Conservation (phyloP, 2,113 vertebrate species). For the Petromus typicus region DNA sequence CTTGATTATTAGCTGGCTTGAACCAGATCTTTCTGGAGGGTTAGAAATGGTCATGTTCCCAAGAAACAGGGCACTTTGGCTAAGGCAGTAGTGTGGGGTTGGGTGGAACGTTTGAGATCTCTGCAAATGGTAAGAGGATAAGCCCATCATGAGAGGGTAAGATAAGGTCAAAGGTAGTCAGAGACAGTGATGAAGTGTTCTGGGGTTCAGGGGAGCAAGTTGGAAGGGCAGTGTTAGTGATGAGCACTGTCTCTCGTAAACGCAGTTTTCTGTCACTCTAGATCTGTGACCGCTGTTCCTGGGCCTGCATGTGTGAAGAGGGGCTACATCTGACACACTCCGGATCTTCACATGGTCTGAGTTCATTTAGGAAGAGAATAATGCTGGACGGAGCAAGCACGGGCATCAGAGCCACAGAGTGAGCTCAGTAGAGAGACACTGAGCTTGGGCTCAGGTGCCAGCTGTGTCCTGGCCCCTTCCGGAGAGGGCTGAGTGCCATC, state of each 20-base stretch:
- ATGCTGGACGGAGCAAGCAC: not conserved
- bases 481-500: not conserved
- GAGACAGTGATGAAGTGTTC: fast-evolving
- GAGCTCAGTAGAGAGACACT: not conserved
- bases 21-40: not conserved
- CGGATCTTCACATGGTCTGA: fast-evolving
- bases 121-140: fast-evolving
- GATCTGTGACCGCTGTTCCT: fast-evolving
- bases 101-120: too few relatives aligned
- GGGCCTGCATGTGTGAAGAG: too few relatives aligned
- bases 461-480: not conserved
- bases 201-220: not conserved
- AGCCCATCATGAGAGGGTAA: not conserved
- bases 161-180: not conserved
- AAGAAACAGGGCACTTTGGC: not conserved
- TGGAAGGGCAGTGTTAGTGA: not conserved
- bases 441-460: not conserved
- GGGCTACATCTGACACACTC: not conserved
- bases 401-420: not conserved
- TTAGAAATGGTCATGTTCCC: not conserved
- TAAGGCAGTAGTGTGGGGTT: not conserved
- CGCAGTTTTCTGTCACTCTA: not conserved
- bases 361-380: not conserved
- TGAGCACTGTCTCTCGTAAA: too few relatives aligned
- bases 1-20: not conserved